Base-by-base conservation (phyloP, 2,113 vertebrate species). In the Bubo bubo region DNA sequence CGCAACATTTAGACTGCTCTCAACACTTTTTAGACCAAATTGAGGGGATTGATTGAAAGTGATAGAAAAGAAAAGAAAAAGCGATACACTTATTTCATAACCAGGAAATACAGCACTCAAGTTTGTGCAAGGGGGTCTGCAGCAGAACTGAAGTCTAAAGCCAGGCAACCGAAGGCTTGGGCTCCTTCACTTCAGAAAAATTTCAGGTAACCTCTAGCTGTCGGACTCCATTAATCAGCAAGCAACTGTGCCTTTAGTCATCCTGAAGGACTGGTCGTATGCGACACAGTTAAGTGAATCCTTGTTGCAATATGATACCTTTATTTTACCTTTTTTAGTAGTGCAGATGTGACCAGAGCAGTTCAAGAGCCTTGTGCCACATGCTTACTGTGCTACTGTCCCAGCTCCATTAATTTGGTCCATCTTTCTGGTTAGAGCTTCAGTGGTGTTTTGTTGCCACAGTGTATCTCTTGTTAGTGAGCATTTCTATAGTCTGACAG, bases 11-110 rank as follows among this genome's bases (percentile, higher is more conserved):
- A 58, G 62, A 10, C 14, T 30, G 21, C 52, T 49, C 32, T 55
- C 45, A 76, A 37, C 6, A 1, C 43, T 56, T 56, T 16, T 12
- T 45, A 72, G 39, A 27, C 35, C 2, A 2, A 55, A 32, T 12
- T 41, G 50, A 55, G 6, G 8, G 1, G 0, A 24, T 27, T 43
- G 18, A 17, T 39, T 55, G 66, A 14, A 37, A 1, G 5, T 1
- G 4, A 9, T 24, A 30, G 16, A 52, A 58, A 58, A 55, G 16
- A 52, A 58, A 58, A 55, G 56, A 17, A 73, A 27, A 27, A 63
- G 16, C 2, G 0, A 22, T 32, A 17, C 3, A 3, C 23, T 62
- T 26, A 23, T 35, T 59, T 90, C 53, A 14, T 26, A 35, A 3
- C 2, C 26, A 49, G 53, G 22, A 67, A 82, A 35, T 58, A 7